A percentile compares a stretch with the other conserved stretches of the same genome.
phyloP scores from a whole-genome alignment of 2,797 vertebrate genomes.

The Danio kyathit region DNA sequence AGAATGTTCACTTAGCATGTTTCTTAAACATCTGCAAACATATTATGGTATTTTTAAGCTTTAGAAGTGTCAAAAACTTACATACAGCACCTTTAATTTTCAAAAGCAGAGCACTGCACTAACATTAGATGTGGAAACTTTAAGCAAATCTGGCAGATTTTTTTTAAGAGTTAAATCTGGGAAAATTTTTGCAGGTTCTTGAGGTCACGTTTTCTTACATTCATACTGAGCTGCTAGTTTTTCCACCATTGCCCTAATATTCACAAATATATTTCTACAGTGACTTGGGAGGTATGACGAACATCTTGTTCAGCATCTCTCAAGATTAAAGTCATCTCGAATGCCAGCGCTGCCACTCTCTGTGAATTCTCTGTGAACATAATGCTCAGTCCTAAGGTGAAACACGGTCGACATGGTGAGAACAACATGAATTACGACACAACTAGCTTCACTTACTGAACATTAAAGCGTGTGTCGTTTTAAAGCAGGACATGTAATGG shows the following conservation, averaged over 20 bases:
- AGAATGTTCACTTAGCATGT: too few species aligned
- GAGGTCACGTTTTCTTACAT: neutral
- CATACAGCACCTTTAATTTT: too few species aligned
- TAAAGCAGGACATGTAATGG: neutral
- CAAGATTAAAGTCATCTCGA: neutral
- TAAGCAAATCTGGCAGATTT: neutral
- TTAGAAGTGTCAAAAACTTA: too few species aligned
- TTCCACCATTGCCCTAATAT: neutral
- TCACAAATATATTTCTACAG: neutral
- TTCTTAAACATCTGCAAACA: too few species aligned
- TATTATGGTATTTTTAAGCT: too few species aligned
- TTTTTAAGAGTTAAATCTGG: neutral
- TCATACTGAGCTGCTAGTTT: neutral
- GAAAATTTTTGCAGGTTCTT: neutral
- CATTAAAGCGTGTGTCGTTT: neutral
- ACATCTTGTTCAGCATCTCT: neutral
- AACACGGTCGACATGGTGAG: neutral
- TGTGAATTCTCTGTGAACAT: slow-evolving; percentile 1
- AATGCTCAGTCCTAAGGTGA: neutral
- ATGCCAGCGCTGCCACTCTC: neutral
- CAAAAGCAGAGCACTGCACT: too few species aligned
- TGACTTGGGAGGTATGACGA: neutral
- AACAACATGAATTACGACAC: neutral
- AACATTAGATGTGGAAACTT: too few species aligned
- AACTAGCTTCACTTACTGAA: too few species aligned